Evolutionary conservation across 1,140 invertebrate species (phyloP).

Genomic region (Plectus sambesii): DNA sequence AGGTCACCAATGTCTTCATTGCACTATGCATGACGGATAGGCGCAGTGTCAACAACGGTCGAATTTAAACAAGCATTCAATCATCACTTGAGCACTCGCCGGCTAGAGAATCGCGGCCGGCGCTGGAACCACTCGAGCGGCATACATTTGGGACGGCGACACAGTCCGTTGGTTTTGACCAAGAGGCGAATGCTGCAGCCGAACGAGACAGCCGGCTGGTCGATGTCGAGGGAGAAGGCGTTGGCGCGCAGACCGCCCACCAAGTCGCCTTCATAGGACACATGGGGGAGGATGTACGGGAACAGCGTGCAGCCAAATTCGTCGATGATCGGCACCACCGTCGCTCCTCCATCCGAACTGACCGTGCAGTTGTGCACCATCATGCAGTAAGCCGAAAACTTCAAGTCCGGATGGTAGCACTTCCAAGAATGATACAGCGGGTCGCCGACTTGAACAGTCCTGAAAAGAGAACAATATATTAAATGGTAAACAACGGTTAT

Average conservation of each 20-base stretch:
- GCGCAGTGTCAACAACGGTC: too few species aligned
- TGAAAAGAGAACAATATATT: conserved; percentile 14
- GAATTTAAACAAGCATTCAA: too few species aligned
- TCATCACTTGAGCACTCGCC: too few species aligned
- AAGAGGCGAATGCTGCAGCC: conserved; percentile 32
- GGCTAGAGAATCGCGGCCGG: too few species aligned
- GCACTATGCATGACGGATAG: too few species aligned
- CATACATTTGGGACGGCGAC: conserved; percentile 26
- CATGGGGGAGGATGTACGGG: conserved; percentile 28
- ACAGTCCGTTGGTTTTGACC: conserved; percentile 33
- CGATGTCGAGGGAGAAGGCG: conserved; percentile 35
- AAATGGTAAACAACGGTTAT: neutral
- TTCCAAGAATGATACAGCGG: conserved; percentile 29
- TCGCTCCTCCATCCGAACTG: neutral
- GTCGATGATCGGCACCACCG: conserved; percentile 31
- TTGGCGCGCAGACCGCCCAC: conserved; percentile 24
- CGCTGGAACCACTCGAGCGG: conserved; percentile 26
- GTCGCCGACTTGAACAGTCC: conserved; percentile 30
- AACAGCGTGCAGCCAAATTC: conserved; percentile 35
- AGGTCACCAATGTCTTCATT: too few species aligned
- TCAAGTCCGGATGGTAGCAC: conserved; percentile 21
- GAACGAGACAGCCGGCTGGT: conserved; percentile 35
- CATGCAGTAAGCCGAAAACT: conserved; percentile 29
- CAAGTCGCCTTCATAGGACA: conserved; percentile 26
- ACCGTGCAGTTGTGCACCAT: conserved; percentile 40